Base-by-base conservation (phyloP, 1,140 invertebrate species). In the Babylonia areolata region DNA sequence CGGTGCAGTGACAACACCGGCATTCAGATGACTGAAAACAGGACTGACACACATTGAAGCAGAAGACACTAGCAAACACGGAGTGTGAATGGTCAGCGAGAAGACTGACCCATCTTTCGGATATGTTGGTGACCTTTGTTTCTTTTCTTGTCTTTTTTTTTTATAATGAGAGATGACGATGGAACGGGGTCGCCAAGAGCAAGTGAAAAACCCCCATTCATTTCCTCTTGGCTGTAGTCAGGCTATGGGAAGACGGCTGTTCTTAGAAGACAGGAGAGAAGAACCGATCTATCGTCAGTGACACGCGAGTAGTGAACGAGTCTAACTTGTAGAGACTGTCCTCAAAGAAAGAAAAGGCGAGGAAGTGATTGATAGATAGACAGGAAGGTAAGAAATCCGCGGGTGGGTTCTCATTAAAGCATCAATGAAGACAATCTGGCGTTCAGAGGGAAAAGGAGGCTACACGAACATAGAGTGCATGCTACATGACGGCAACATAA, bases 121-220 rank as follows among this genome's bases (percentile, higher is more conserved):
- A 31, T 12, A 69, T 12, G 46, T 82, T 35, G 58, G 64, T 82
- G 54, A 20, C 33, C 69, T 37, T 15, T 15, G 37, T 69, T 31
- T 40, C 31, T 20, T 51, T n/a, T n/a, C n/a, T n/a, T n/a, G n/a
- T n/a, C n/a, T 37, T 15, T 15, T 69, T 69, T 31, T 40, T 42
- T 20, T 51, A 40, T 31, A 58, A 3, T 20, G 54, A 39, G 40
- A 20, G 35, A 69, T 64, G 39, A 33, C 5, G 81, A 46, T 3
- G 3, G 33, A 28, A 37, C 33, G 0, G 54, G 54, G 54, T 40
- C 81, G 81, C 81, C 81, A 82, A 64, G 81, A 82, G 81, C 81
- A 82, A 82, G 35, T 82, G 81, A 69, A 82, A 64, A 23, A 69
- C 81, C 81, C 81, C 81, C 81, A 82, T 82, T 82, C 81, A 82